phyloP scores from a whole-genome alignment of 2,113 vertebrate genomes.

The Cebidichthys violaceus region DNA sequence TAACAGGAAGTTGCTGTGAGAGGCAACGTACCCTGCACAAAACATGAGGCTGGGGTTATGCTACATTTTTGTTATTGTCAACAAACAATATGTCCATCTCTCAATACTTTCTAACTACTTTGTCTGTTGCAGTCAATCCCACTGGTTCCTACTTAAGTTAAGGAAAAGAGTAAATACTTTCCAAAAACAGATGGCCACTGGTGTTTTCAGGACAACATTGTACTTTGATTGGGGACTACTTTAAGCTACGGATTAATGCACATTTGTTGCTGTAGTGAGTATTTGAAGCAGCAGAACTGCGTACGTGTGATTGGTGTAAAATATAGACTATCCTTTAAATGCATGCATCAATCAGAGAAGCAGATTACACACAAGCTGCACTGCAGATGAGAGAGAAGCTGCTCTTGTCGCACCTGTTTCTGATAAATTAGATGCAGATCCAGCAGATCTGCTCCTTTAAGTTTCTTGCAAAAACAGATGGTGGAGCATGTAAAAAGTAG shows the following conservation, averaged over 20 bases:
- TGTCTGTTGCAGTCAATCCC: too few species aligned
- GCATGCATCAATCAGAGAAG: not conserved
- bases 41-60: too few species aligned
- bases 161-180: too few species aligned
- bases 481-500: slow-evolving; percentile 33
- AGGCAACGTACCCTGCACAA: not conserved
- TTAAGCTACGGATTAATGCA: not conserved
- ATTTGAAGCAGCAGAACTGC: not conserved
- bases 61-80: not conserved
- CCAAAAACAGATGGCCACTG: too few species aligned
- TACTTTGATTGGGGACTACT: not conserved
- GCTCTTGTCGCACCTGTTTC: not conserved
- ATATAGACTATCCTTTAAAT: not conserved
- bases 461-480: slow-evolving; percentile 46
- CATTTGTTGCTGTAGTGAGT: not conserved
- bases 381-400: not conserved
- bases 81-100: not conserved
- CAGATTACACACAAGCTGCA: not conserved
- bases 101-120: not conserved
- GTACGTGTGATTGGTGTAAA: not conserved
- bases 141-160: too few species aligned
- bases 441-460: not conserved
- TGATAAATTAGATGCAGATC: not conserved
- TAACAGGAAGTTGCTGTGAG: too few species aligned
- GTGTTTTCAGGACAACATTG: too few species aligned